These are phyloP conservation scores for Empis livida DNA, from an alignment of 2,888 invertebrate genomes.

Conservation along the genomic window DNA sequence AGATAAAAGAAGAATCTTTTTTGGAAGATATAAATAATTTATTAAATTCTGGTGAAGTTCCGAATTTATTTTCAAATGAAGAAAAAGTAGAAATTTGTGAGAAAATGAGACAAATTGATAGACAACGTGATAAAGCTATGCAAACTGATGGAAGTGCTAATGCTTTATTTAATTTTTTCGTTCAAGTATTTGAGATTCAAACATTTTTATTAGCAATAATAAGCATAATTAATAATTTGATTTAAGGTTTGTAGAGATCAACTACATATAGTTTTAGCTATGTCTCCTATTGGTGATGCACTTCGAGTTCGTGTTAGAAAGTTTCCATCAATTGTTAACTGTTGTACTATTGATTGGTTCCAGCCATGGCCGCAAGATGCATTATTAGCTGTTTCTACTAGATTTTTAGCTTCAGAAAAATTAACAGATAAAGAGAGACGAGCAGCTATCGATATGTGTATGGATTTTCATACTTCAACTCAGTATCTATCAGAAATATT, in stretches of 20 bases:
- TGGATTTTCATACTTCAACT: slow-evolving; percentile 78
- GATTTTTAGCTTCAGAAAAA: slow-evolving; percentile 69
- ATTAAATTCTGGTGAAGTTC: slow-evolving; percentile 86
- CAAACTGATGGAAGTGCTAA: slow-evolving; percentile 89
- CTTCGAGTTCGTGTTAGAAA: slow-evolving; percentile 72
- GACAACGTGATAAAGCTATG: slow-evolving; percentile 69
- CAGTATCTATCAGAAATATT: slow-evolving; percentile 56
- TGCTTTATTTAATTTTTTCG: slow-evolving; percentile 83
- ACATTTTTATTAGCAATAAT: no score
- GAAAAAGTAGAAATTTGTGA: slow-evolving; percentile 85
- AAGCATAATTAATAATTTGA: no score
- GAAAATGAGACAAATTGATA: slow-evolving; percentile 83
- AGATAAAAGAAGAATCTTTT: slow-evolving; percentile 87
- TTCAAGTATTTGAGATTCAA: slow-evolving; percentile 29
- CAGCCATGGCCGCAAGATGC: slow-evolving; percentile 95
- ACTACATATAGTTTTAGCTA: slow-evolving; percentile 74
- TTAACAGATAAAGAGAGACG: slow-evolving; percentile 57
- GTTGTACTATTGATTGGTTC: slow-evolving; percentile 94
- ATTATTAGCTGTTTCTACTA: slow-evolving; percentile 70
- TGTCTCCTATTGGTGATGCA: slow-evolving; percentile 83
- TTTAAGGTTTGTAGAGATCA: slow-evolving; percentile 71
- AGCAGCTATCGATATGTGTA: slow-evolving; percentile 78
- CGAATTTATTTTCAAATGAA: slow-evolving; percentile 73
- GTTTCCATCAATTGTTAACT: slow-evolving; percentile 87
- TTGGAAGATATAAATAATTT: slow-evolving; percentile 88